Base-by-base conservation (phyloP, 2,113 vertebrate species). In the Oophaga pumilio region DNA sequence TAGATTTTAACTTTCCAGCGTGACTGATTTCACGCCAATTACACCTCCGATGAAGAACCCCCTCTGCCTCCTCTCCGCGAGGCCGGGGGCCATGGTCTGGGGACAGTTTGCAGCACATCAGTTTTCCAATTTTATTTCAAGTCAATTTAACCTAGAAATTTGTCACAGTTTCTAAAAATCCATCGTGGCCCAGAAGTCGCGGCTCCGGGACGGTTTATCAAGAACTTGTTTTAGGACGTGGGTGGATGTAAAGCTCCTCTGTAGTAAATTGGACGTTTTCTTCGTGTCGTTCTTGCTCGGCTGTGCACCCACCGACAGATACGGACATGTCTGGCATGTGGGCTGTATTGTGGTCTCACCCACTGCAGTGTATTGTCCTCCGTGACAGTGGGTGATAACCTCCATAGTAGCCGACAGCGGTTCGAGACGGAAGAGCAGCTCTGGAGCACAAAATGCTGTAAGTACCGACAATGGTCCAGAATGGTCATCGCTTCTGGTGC, bases 1-100 rank as follows among this genome's bases (percentile, higher is more conserved):
- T 74, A 50, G 43, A 74, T 74, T 74, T 74, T 74, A 74, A 74
- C 20, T 43, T 50, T 74, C 43, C 71, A 28, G 71, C 71, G 12
- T 50, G 71, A 74, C 33, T 74, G 71, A 74, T 74, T 74, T 74
- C 71, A 74, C 71, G 71, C 71, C 71, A 49, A 74, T 74, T 74
- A 49, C 71, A 22, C 33, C 18, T 22, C 20, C 43, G 6, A 9
- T 74, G 43, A 22, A 74, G 49, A 74, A 2, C 71, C 33, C 22
- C 22, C 20, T 74, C 71, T 74, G 33, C 18, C 43, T 49, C 50
- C 49, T 22, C 28, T 69, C 24, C 64, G 12, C 26, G 13, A n/a
- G 64, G 26, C 2, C 18, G 43, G 33, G 11, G 71, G 14, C 10
- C 10, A 22, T 49, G 8, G 33, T 8, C 71, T 49, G 33, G 22